Percentiles rank a stretch among this genome's conserved stretches.
phyloP scores from a whole-genome alignment of 2,113 vertebrate genomes.

The Rostratula benghalensis region DNA sequence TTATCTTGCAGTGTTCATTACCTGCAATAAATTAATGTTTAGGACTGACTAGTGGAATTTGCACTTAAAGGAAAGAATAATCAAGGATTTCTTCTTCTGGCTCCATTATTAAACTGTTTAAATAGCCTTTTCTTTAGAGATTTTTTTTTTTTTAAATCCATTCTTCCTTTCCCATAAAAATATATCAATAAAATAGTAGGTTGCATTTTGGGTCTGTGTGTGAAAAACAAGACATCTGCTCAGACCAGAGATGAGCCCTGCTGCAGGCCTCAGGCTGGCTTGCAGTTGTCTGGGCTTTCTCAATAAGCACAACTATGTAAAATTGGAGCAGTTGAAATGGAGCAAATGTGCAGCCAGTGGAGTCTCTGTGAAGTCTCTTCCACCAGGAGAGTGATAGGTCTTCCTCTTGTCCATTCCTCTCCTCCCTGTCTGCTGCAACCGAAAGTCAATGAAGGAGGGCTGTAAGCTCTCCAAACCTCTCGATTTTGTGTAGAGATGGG shows the following conservation, averaged over 20 bases:
- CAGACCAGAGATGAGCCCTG: neutral
- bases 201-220: neutral
- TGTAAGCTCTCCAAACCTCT: neutral
- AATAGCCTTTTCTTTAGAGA: neutral
- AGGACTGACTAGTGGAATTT: slow-evolving; percentile 23
- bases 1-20: slow-evolving; percentile 56
- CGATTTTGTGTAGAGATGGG: neutral
- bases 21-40: slow-evolving; percentile 45
- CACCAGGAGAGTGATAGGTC: neutral
- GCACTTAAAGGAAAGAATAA: slow-evolving; percentile 30
- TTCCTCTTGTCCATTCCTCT: neutral
- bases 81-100: neutral
- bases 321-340: slow-evolving; percentile 27
- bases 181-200: neutral
- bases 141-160: neutral
- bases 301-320: neutral
- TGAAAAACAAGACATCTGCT: neutral
- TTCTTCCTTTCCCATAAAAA: neutral
- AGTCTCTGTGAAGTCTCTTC: neutral
- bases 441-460: neutral
- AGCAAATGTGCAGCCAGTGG: neutral
- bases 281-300: slow-evolving; percentile 11
- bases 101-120: neutral
- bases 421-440: neutral
- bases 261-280: neutral